These are phyloP conservation scores for Diachasma alloeum DNA, from an alignment of 1,140 invertebrate genomes.

Conservation along the genomic window DNA sequence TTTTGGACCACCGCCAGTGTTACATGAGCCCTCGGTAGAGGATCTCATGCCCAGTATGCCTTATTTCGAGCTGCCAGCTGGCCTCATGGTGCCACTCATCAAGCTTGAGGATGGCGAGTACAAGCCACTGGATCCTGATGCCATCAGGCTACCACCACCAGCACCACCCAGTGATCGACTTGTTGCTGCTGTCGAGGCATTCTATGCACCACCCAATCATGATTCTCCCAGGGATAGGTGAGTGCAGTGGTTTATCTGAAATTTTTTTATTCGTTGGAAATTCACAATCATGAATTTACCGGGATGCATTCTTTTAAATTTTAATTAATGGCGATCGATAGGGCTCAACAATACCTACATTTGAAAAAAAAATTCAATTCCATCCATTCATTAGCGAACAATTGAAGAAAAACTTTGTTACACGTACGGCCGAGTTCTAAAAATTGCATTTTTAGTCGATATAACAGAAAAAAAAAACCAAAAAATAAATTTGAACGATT, in stretches of 20 bases:
- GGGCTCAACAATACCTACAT: too few species aligned
- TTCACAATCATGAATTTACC: too few species aligned
- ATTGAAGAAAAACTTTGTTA: too few species aligned
- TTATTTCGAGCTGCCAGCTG: constrained; percentile 96
- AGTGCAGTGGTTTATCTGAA: not conserved
- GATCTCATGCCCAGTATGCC: constrained; percentile 89
- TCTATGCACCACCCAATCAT: constrained; percentile 92
- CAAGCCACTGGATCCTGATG: constrained; percentile 86
- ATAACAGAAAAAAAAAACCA: too few species aligned
- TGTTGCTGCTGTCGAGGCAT: constrained; percentile 92
- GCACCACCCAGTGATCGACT: constrained; percentile 92
- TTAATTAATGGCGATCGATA: too few species aligned
- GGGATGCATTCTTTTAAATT: too few species aligned
- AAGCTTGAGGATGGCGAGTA: constrained; percentile 93
- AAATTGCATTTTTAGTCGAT: too few species aligned
- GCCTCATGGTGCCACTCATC: constrained; percentile 92
- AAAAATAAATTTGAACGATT: too few species aligned
- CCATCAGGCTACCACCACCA: constrained; percentile 90
- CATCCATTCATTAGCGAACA: too few species aligned
- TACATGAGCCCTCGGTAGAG: constrained; percentile 67
- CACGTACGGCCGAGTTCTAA: too few species aligned
- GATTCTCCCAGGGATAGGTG: constrained; percentile 93
- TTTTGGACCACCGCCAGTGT: constrained; percentile 69
- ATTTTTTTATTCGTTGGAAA: not conserved
- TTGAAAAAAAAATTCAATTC: too few species aligned